A percentile compares a stretch with the other conserved stretches of the same genome.
Conservation (phyloP, 2,113 vertebrate species). For the Rhadina sibilatrix region DNA sequence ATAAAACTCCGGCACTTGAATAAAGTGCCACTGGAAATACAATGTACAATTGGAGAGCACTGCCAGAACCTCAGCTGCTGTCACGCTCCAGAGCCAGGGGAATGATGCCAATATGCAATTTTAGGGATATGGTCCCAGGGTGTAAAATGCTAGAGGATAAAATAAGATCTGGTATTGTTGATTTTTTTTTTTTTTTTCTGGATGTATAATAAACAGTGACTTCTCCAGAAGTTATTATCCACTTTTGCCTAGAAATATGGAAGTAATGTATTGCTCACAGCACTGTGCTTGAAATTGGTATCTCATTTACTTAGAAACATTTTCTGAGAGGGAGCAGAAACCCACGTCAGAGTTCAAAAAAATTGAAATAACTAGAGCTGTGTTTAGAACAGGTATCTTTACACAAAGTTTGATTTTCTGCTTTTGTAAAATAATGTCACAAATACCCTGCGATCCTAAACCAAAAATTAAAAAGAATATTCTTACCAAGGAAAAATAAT, state of each 20-base stretch:
- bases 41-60: neutral
- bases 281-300: neutral
- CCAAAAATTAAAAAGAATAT: neutral
- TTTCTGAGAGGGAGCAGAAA: neutral
- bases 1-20: neutral
- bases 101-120: neutral
- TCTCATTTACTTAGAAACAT: neutral
- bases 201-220: neutral
- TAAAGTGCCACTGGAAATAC: neutral
- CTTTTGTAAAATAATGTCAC: neutral
- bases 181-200: neutral
- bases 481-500: neutral
- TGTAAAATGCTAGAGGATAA: neutral
- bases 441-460: neutral
- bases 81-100: neutral
- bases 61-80: conserved; percentile 15
- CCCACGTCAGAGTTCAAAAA: neutral
- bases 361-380: neutral
- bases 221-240: neutral
- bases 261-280: neutral
- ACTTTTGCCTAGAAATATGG: neutral
- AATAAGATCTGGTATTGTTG: neutral
- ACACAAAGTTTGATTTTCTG: neutral
- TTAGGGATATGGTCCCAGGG: neutral
- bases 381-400: neutral